Percentiles rank a stretch among this genome's conserved stretches.
Conservation (phyloP, 2,888 invertebrate genomes). For the Eustalomyia histrio region DNA sequence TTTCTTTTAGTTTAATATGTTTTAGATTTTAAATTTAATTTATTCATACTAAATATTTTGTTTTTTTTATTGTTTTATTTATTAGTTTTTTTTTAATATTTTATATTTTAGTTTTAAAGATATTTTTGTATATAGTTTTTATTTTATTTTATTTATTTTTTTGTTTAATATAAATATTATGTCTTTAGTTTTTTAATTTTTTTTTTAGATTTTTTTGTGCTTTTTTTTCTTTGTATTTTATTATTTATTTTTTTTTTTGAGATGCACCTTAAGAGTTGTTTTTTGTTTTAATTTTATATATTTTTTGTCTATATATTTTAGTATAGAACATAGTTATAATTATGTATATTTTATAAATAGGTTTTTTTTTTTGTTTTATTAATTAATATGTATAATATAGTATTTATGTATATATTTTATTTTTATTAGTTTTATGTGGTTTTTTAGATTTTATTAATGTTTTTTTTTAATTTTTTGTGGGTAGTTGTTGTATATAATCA, state of each 20-base stretch:
- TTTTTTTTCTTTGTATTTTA: constrained; percentile 58
- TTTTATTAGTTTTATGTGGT: constrained; percentile 65
- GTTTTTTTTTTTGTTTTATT: constrained; percentile 25
- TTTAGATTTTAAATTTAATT: constrained; percentile 36
- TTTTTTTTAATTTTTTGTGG: constrained; percentile 67
- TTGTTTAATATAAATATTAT: constrained; percentile 63
- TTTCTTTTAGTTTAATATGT: constrained; percentile 41
- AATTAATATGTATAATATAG: constrained; percentile 21
- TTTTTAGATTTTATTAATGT: constrained; percentile 49
- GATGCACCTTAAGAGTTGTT: constrained; percentile 59
- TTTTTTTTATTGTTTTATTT: constrained; percentile 38
- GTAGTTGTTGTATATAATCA: constrained; percentile 68
- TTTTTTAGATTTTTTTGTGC: constrained; percentile 65
- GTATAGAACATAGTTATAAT: constrained; percentile 67
- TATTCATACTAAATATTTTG: constrained; percentile 33
- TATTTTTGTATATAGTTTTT: constrained; percentile 56
- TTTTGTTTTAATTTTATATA: constrained; percentile 59
- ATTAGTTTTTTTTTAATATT: constrained; percentile 35
- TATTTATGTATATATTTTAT: constrained; percentile 55
- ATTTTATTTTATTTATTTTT: no score
- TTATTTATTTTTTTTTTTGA: constrained; percentile 57
- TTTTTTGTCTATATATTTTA: constrained; percentile 64
- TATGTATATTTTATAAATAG: constrained; percentile 63
- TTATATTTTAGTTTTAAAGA: constrained; percentile 41
- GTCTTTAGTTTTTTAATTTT: constrained; percentile 63